Evolutionary conservation across 2,888 invertebrate species (phyloP), one percentile per base, ranked within the genome.

Genomic region (Drosophila koepferae): DNA sequence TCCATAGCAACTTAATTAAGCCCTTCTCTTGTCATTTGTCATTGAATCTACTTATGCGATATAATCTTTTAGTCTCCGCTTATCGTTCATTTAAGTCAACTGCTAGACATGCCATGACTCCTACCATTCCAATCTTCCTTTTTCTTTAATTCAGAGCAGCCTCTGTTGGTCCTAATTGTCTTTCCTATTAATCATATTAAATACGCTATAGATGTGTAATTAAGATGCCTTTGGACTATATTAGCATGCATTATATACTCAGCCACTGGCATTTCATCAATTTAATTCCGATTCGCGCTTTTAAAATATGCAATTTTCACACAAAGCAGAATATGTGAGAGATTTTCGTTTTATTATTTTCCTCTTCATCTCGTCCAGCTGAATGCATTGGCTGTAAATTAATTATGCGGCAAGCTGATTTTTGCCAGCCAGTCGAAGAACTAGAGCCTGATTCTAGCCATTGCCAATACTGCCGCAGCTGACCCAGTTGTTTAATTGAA

Each of bases 401-500:
- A 86, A 87, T 86, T 89, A 89, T 81, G 70, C 78, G 62, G 72
- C 77, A 76, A 77, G 67, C 63, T 78, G 78, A 86, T 74, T 72
- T 74, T 67, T 66, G 66, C 65, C 55, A n/a, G 18, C 6, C 58
- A 53, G 41, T 49, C 36, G 40, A 56, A 55, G 51, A 59, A 70
- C 58, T 46, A 56, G 61, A 43, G 31, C 43, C 58, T 40, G 46
- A 55, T 44, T 53, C 53, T 41, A 56, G 31, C 58, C 67, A 23
- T 66, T 72, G 79, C 69, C 81, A 85, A 80, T 87, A 77, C 62
- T 65, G 55, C 70, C 72, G 62, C 72, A 72, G 67, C 83, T 86
- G 86, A 86, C 86, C 86, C 83, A 86, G 88, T 86, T 86, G 83
- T 78, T 88, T 86, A 86, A 86, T 86, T 89, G 88, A 86, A 87